Conservation (phyloP, 2,797 vertebrate genomes). For the Sebastes matsubarae region DNA sequence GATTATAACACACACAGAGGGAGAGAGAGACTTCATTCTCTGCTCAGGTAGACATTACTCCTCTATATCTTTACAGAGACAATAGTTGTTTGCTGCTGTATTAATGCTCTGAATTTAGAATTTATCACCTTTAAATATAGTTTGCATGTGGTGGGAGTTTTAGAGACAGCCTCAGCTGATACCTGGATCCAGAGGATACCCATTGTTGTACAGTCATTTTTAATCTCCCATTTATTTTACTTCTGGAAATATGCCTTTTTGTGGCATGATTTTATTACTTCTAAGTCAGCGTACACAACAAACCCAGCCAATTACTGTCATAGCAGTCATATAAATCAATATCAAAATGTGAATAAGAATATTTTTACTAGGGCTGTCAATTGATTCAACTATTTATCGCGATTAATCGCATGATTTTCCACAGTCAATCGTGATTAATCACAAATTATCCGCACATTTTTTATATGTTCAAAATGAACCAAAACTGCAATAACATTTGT, state of each 20-base stretch:
- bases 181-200: background rate
- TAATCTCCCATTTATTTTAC: background rate
- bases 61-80: no score
- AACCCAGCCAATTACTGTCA: no score
- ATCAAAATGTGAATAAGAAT: background rate
- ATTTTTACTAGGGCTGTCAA: background rate
- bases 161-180: background rate
- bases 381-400: no score
- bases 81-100: no score
- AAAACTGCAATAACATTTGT: background rate
- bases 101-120: no score
- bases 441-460: no score
- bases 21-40: no score
- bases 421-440: no score
- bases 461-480: no score
- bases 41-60: no score
- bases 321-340: background rate
- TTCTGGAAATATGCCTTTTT: background rate
- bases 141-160: background rate
- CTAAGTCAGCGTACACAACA: background rate
- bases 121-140: background rate
- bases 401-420: no score
- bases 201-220: background rate
- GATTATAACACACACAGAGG: no score
- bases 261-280: background rate